Base-by-base conservation (phyloP, 2,113 vertebrate genomes). In the Australoheros scitulus region DNA sequence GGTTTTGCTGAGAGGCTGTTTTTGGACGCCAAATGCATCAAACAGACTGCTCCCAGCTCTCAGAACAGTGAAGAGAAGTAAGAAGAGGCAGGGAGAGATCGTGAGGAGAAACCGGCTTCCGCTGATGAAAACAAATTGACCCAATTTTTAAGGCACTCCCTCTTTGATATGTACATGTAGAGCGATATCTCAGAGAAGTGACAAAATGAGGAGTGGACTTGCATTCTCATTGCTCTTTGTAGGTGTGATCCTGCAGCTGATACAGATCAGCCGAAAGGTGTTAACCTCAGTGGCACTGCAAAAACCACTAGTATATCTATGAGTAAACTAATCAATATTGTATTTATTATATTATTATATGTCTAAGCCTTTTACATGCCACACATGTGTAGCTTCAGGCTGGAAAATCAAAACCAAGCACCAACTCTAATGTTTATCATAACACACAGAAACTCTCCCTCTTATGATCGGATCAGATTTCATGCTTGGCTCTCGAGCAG, bases 401-500 rank as follows among this genome's bases (percentile, higher is more conserved):
- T 13, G 34, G 61, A 79, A 76, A 87, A 91, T 92, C 47, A 61
- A 87, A 88, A 84, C n/a, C 82, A 91, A 84, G 87, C 86, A 61
- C 72, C 7, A 63, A 47, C 70, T 59, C 14, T 59, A 72, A 84
- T 74, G 59, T 87, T 85, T 77, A 85, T 77, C 11, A 52, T 76
- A 18, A 47, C 59, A 41, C 63, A 64, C 13, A 86, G 41, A 77
- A 86, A 74, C 70, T 61, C 64, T 65, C 22, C 56, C 18, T 56
- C 56, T 63, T 47, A 82, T 36, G 55, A 77, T 70, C 15, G 1
- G 56, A 68, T 87, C 38, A 34, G 0, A 65, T 55, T 22, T 61
- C 63, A 56, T 10, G 18, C 13, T 32, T 0, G 17, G 7, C 8
- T 18, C 6, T 68, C 3, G 11, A 58, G 52, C 81, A 76, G 80